Base-by-base conservation (phyloP, 2,113 vertebrate genomes). In the Chauna torquata region DNA sequence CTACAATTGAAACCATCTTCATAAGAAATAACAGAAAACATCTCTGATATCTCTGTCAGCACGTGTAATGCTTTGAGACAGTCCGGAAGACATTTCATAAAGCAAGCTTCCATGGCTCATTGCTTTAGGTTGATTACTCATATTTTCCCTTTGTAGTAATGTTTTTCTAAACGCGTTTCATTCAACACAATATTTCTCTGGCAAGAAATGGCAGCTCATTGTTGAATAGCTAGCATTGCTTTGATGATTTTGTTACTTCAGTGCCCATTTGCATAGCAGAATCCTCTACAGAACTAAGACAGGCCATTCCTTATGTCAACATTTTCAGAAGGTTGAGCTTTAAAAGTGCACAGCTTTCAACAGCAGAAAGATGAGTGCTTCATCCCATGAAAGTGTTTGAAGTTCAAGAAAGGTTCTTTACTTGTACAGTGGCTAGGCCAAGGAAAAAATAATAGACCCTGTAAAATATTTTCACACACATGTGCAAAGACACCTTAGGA, bases 111-210 rank as follows among this genome's bases (percentile, higher is more conserved):
- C 66, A 91, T 86, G 92, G 87, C 96, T 96, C 93, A 80, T 94
- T 97, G 87, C 94, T 95, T 96, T 93, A 95, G 42, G 92, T 94
- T 80, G 92, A 94, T 96, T 96, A 76, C 92, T 92, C 93, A 93
- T 91, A 76, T 90, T 96, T 97, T 96, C 82, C 90, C 85, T 95
- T 95, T 96, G 92, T 96, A 94, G 70, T 84, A 76, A 93, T 96
- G 82, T 96, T 96, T 96, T 94, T 80, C 57, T 88, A 88, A 96
- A 94, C 74, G 68, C 92, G 85, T 95, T 96, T 97, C 96, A 96
- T 95, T 97, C 96, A 97, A 95, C 94, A 80, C 68, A 91, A 44
- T 61, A 68, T 95, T 92, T 93, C 90, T 96, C 62, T 96, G 96
- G 94, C 93, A 90, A 90, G 68, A 36, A 82, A 96, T n/a, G 90